A percentile compares a stretch with the other conserved stretches of the same genome.
Conservation (phyloP, 2,888 invertebrate genomes). For the Spisula subtruncata region DNA sequence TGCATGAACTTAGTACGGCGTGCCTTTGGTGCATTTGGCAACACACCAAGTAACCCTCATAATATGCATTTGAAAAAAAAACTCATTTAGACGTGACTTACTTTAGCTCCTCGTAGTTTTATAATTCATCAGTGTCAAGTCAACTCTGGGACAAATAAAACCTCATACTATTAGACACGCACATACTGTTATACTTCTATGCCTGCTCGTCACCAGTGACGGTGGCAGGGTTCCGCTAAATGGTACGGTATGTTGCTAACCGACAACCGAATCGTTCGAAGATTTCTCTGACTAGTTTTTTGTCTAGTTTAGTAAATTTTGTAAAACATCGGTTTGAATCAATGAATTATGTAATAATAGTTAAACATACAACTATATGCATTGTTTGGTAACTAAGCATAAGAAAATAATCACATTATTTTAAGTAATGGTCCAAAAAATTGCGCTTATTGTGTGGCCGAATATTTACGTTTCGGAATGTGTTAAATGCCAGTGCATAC, state of each 20-base stretch:
- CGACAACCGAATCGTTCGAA: no score
- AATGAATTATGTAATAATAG: not conserved
- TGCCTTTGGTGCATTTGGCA: constrained; percentile 25
- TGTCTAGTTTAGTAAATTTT: not conserved
- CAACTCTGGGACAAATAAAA: not conserved
- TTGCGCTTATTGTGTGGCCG: not conserved
- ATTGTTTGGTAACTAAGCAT: not conserved
- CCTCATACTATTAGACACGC: not conserved
- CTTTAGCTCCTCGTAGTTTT: not conserved
- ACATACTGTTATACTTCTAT: no score
- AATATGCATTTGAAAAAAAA: not conserved
- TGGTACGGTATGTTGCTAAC: no score
- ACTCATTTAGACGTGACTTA: not conserved
- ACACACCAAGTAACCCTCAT: not conserved
- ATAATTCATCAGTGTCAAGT: not conserved
- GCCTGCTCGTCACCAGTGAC: no score
- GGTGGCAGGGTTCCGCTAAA: no score
- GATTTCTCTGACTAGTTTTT: no score
- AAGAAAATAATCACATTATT: not conserved
- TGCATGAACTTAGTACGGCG: not conserved
- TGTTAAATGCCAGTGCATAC: not conserved
- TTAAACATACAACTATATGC: not conserved
- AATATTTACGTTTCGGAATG: constrained; percentile 3
- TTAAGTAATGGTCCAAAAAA: not conserved
- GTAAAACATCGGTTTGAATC: not conserved